Evolutionary conservation across 2,797 vertebrate species (phyloP).

Genomic region (Pachyuromys duprasi): DNA sequence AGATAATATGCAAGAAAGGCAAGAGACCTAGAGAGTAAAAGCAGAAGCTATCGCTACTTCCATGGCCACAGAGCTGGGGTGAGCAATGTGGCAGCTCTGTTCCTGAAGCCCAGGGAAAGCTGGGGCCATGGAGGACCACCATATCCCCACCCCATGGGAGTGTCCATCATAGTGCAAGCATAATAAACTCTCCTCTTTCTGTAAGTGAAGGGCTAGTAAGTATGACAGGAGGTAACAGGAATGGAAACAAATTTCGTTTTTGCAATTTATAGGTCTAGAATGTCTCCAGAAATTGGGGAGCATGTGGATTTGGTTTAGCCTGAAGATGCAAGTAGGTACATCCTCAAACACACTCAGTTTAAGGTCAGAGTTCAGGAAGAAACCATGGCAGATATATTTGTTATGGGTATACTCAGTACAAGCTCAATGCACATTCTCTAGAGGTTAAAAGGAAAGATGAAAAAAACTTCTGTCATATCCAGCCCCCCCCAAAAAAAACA

Average conservation of each 20-base stretch:
- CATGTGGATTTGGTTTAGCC: background rate
- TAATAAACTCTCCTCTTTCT: background rate
- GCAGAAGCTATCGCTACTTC: background rate
- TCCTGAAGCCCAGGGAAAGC: background rate
- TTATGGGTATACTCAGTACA: background rate
- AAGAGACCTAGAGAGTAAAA: background rate
- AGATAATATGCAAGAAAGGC: background rate
- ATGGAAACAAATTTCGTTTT: background rate
- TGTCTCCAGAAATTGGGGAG: background rate
- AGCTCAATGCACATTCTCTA: background rate
- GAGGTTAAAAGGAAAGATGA: background rate
- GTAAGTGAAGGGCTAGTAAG: background rate
- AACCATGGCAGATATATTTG: background rate
- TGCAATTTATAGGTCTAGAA: too few species aligned
- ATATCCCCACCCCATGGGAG: rapidly evolving
- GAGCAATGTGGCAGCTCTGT: background rate
- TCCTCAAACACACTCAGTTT: background rate
- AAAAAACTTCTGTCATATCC: too few species aligned
- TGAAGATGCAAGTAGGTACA: too few species aligned
- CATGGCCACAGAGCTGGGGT: background rate
- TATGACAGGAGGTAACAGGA: background rate
- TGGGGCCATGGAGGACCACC: background rate
- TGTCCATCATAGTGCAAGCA: background rate
- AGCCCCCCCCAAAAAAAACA: background rate
- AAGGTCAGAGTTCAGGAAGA: background rate